Evolutionary conservation across 2,888 invertebrate genomes (phyloP), one percentile per base, ranked within the genome.

Genomic region (Tinea trinotella): DNA sequence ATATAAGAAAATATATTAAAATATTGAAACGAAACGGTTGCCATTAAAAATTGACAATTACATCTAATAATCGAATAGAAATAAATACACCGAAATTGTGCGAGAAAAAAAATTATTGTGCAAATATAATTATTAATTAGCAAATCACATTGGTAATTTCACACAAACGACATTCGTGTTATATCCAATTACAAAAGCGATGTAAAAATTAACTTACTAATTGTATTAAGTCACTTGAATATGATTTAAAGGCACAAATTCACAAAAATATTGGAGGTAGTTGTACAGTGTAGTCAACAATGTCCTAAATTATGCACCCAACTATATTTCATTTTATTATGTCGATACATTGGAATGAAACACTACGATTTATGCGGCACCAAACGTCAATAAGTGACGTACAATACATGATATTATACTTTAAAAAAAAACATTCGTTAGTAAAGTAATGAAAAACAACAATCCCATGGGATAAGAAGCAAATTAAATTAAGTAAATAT

Each of bases 161-260:
- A 40, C 40, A 40, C 40, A 40, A n/a, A 13, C 40, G n/a, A n/a
- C 7, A 30, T 30, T 30, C 30, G 7, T 30, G n/a, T 22, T 22
- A 3, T 22, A 22, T 22, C 22, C 30, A 7, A 30, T 30, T n/a
- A n/a, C n/a, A n/a, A 30, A 30, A 30, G 30, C 30, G 30, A 30
- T 30, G 30, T 30, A 30, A 30, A 30, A 30, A 10, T 30, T 30
- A 30, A 30, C 30, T 4, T 30, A 30, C 30, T 10, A 30, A 30
- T 10, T 30, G 30, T 30, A 30, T 30, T n/a, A 30, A 30, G 30
- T 30, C 30, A 30, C 40, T 15, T 40, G 40, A 15, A 40, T 15
- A 40, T 15, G 40, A 40, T 40, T 15, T 40, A 40, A 40, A 40
- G 40, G 40, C 40, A 40, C 40, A 40, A 40, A 40, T 15, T 40